Conservation (phyloP, 2,113 vertebrate species). For the Eidolon helvum region DNA sequence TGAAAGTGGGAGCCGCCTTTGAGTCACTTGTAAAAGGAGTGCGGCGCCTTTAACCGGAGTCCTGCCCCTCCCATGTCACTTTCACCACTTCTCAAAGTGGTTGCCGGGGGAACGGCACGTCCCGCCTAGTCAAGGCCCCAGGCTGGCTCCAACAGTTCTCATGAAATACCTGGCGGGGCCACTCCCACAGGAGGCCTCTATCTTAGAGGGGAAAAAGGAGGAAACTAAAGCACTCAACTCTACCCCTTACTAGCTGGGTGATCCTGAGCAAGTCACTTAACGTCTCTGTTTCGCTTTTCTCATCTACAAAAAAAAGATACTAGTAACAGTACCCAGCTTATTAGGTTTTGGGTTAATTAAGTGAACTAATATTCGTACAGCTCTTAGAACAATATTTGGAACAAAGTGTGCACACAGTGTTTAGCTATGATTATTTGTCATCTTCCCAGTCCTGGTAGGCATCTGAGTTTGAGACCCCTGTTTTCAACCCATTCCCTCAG, state of each 20-base stretch:
- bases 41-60: constrained; percentile 57
- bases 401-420: neutral
- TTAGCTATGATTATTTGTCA: neutral
- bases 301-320: constrained; percentile 35
- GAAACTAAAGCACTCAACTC: neutral
- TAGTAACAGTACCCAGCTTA: neutral
- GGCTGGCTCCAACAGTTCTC: neutral
- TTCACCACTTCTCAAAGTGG: constrained; percentile 3
- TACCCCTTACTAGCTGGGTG: neutral
- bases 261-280: neutral
- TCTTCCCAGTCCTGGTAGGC: neutral
- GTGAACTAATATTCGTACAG: neutral
- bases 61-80: constrained; percentile 5
- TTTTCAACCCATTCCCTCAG: neutral
- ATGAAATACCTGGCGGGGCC: constrained; percentile 16
- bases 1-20: constrained; percentile 14
- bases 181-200: neutral
- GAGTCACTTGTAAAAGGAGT: constrained; percentile 45
- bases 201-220: neutral
- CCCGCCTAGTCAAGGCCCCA: neutral
- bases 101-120: constrained; percentile 42
- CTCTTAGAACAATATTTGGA: neutral
- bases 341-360: constrained; percentile 35
- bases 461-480: neutral
- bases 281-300: constrained; percentile 33